Evolutionary conservation across 92 coral and sea anemone genomes (phyloP).

Genomic region (Heliopora coerulea): DNA sequence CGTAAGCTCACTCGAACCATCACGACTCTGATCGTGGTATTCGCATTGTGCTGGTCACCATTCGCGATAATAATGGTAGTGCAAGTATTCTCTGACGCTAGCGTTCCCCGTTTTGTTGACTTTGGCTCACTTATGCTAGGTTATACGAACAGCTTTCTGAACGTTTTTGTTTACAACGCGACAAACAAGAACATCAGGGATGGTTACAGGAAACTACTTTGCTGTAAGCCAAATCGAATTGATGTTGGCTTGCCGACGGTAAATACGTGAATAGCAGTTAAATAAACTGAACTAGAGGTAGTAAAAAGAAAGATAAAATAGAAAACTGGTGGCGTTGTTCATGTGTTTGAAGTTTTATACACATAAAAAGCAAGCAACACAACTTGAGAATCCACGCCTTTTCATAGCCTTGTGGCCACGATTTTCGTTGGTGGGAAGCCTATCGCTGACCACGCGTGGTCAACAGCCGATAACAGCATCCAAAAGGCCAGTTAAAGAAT

Average conservation of each 20-base stretch:
- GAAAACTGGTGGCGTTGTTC: too few relatives aligned
- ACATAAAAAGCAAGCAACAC: too few relatives aligned
- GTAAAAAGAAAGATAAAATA: too few relatives aligned
- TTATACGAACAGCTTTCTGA: slow-evolving; percentile 80
- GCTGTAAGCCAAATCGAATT: slow-evolving; percentile 20
- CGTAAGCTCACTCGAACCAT: slow-evolving; percentile 61
- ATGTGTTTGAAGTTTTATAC: too few relatives aligned
- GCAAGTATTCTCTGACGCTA: slow-evolving; percentile 56
- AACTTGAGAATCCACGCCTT: too few relatives aligned
- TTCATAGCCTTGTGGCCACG: too few relatives aligned
- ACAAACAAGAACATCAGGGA: slow-evolving; percentile 14
- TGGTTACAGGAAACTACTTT: slow-evolving; percentile 20
- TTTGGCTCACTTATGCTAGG: slow-evolving; percentile 70
- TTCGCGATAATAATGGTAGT: slow-evolving; percentile 83
- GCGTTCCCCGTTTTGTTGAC: slow-evolving; percentile 62
- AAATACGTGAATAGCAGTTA: too few relatives aligned
- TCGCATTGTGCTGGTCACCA: slow-evolving; percentile 79
- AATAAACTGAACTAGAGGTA: too few relatives aligned
- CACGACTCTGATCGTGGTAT: slow-evolving; percentile 66
- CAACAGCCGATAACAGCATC: too few relatives aligned
- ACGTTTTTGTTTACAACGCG: slow-evolving; percentile 44
- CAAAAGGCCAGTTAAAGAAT: too few relatives aligned
- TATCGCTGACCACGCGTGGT: too few relatives aligned
- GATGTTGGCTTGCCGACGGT: slow-evolving; percentile 15
- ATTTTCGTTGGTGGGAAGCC: too few relatives aligned